phyloP scores from a whole-genome alignment of 1,140 invertebrate genomes.

The Phocides pigmalion region DNA sequence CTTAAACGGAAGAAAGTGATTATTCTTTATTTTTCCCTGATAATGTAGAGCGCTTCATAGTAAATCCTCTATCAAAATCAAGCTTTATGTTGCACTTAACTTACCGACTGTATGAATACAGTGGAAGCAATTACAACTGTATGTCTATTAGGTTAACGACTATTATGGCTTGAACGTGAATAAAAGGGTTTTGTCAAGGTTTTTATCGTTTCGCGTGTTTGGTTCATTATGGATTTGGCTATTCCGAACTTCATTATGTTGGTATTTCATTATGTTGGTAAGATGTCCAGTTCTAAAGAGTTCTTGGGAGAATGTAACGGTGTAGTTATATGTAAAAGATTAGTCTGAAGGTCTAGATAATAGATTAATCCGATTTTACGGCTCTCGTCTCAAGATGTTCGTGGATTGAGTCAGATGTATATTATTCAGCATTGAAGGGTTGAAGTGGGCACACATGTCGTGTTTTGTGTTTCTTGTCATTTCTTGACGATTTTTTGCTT shows the following conservation, averaged over 20 bases:
- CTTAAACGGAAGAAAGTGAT: constrained; percentile 69
- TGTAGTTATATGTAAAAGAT: constrained; percentile 9
- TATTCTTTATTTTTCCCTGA: constrained; percentile 52
- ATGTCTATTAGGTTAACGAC: not conserved
- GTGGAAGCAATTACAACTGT: constrained; percentile 2
- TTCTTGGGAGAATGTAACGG: constrained; percentile 45
- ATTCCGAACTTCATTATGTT: constrained; percentile 3
- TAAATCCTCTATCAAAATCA: not conserved
- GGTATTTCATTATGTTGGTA: too few species aligned
- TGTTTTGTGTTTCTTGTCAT: too few species aligned
- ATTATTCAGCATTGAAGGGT: not conserved
- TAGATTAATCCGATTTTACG: not conserved
- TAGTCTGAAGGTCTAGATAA: constrained; percentile 28
- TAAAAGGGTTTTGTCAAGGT: constrained; percentile 23
- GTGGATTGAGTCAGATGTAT: not conserved
- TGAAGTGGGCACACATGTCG: not conserved
- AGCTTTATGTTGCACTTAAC: constrained; percentile 23
- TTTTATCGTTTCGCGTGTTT: constrained; percentile 46
- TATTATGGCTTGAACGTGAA: constrained; percentile 11
- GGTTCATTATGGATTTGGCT: constrained; percentile 34
- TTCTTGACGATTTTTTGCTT: too few species aligned
- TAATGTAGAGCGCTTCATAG: constrained; percentile 51
- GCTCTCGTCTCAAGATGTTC: not conserved
- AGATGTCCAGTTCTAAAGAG: constrained; percentile 1
- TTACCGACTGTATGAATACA: constrained; percentile 11